A percentile compares a stretch with the other conserved stretches of the same genome.
These are phyloP conservation scores for Drosophila lacicola DNA, from an alignment of 2,888 invertebrate genomes.

Conservation along the genomic window DNA sequence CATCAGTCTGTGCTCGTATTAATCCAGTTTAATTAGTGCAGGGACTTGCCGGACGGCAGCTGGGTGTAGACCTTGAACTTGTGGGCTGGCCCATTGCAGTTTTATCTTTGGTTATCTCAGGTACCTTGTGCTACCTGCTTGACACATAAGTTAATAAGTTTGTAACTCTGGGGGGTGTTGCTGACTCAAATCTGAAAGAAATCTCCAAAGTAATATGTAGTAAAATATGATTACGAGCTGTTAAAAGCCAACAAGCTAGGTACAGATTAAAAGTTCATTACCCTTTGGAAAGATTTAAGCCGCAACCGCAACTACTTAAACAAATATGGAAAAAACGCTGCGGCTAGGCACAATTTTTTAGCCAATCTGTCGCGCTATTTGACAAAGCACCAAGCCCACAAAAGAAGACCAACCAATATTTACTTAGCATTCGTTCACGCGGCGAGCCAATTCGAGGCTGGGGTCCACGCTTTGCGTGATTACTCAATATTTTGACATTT, in stretches of 20 bases:
- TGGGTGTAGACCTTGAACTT: constrained; percentile 62
- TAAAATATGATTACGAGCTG: constrained; percentile 22
- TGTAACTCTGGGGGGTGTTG: constrained; percentile 26
- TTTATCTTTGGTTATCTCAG: constrained; percentile 26
- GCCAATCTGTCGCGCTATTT: constrained; percentile 45
- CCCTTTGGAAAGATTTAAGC: constrained; percentile 43
- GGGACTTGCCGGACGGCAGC: constrained; percentile 5
- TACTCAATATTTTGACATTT: constrained; percentile 80
- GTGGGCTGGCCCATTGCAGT: constrained; percentile 39
- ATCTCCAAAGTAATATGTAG: constrained; percentile 18
- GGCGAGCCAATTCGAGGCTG: constrained; percentile 44
- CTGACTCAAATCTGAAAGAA: constrained; percentile 1
- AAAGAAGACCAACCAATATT: constrained; percentile 59
- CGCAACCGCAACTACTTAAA: constrained; percentile 20
- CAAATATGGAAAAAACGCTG: constrained; percentile 28
- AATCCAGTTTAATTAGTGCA: constrained; percentile 50
- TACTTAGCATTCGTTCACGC: constrained; percentile 67
- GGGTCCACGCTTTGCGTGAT: constrained; percentile 64
- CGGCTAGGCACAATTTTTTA: constrained; percentile 20
- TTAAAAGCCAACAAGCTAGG: background rate
- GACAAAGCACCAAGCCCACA: constrained; percentile 39
- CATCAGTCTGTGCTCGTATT: constrained; percentile 11
- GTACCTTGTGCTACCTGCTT: constrained; percentile 29
- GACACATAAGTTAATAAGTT: constrained; percentile 45
- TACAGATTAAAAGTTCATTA: constrained; percentile 37